A percentile compares a stretch with the other conserved stretches of the same genome.
Evolutionary conservation across 2,797 vertebrate genomes (phyloP).

Genomic region (Cyclopterus lumpus): DNA sequence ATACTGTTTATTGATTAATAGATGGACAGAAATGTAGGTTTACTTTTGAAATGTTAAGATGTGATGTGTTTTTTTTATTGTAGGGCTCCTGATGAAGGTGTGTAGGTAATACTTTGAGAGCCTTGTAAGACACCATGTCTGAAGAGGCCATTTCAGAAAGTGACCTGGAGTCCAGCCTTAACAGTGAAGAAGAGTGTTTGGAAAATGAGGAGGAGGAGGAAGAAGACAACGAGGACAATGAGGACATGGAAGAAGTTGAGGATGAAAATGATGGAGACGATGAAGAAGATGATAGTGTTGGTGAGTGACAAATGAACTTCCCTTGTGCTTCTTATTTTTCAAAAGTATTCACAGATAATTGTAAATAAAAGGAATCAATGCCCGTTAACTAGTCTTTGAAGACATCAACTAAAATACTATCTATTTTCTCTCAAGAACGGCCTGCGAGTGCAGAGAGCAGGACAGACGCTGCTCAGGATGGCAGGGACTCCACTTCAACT

Average conservation of each 20-base stretch:
- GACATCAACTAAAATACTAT: conserved; percentile 7
- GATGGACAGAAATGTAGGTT: not conserved
- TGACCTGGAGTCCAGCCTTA: conserved; percentile 95
- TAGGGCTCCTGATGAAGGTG: conserved; percentile 85
- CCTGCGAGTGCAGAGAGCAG: conserved; percentile 85
- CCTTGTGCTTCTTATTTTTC: not conserved
- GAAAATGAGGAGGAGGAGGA: conserved; percentile 81
- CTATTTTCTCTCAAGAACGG: conserved; percentile 80
- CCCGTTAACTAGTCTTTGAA: not conserved
- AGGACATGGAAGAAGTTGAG: conserved; percentile 75
- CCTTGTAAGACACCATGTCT: conserved; percentile 94
- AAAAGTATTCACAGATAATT: not conserved
- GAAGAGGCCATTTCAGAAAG: conserved; percentile 98
- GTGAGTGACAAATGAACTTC: conserved; percentile 57
- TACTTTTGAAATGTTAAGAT: not conserved
- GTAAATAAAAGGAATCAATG: not conserved
- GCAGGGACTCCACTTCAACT: conserved; percentile 88
- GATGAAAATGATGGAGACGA: conserved; percentile 80
- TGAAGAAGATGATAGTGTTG: conserved; percentile 79
- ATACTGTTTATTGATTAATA: not conserved
- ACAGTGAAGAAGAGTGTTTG: conserved; percentile 83
- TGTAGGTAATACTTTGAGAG: conserved; percentile 93
- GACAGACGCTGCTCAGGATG: conserved; percentile 82
- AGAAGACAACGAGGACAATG: conserved; percentile 75
- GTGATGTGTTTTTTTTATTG: conserved; percentile 25